Percentiles rank a stretch among this genome's conserved stretches.
Evolutionary conservation across 2,113 vertebrate species (phyloP).

Genomic region (Elanoides forficatus): DNA sequence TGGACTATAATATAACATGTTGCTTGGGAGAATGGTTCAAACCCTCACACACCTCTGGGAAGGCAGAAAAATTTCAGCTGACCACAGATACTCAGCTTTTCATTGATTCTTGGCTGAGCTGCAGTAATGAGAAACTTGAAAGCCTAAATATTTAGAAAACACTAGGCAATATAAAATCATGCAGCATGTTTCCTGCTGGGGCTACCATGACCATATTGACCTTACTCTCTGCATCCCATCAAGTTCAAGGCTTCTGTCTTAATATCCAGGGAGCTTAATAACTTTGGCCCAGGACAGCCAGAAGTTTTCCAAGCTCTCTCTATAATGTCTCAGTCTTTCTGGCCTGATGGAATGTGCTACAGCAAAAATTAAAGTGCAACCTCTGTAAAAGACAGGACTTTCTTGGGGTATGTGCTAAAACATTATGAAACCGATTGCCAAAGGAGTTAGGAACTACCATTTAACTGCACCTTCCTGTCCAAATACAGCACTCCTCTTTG

Average conservation of each 20-base stretch:
- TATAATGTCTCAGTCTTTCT: not conserved
- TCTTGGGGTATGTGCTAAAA: not conserved
- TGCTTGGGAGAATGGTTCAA: not conserved
- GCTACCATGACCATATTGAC: not conserved
- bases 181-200: not conserved
- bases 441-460: not conserved
- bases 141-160: slow-evolving; percentile 20
- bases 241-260: not conserved
- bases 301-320: not conserved
- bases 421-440: not conserved
- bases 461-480: not conserved
- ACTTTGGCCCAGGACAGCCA: not conserved
- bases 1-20: not conserved
- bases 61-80: not conserved
- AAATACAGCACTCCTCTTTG: not conserved
- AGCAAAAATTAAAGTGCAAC: not conserved
- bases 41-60: not conserved
- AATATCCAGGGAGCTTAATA: not conserved
- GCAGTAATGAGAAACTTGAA: not conserved
- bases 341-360: not conserved
- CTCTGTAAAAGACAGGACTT: not conserved
- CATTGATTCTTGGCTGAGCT: not conserved
- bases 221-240: not conserved
- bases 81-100: not conserved
- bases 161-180: not conserved